Base-by-base conservation (phyloP, 1,140 invertebrate genomes). In the Gryon sp. region DNA sequence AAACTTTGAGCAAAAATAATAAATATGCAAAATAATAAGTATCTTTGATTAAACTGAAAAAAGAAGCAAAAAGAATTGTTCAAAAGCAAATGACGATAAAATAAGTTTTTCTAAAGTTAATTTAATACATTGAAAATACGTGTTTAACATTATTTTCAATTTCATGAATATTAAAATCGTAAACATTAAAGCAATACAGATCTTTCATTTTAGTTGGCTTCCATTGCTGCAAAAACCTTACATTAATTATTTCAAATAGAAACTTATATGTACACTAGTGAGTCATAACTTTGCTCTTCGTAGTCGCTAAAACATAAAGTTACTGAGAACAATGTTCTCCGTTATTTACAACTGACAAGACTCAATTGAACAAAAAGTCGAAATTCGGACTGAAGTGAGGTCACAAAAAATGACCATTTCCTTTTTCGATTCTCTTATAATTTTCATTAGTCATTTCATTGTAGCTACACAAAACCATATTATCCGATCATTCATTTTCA, bases 191-290 rank as follows among this genome's bases (percentile, higher is more conserved):
- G 46, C 26, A n/a, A n/a, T n/a, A n/a, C n/a, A 53, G 53, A 70
- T 70, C 20, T 19, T 30, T 52, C 45, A 53, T 50, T 24, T 11
- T 14, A 22, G 34, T 11, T 15, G 30, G 15, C 22, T 40, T 5
- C 19, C 14, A 38, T 32, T 19, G 14, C 32, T n/a, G 57, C 40
- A 72, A 72, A 72, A 72, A 72, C 48, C 48, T 72, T 72, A 72
- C 68, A 62, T 72, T 72, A 72, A 72, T 72, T 72, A 72, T 52
- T 53, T 14, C 53, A 69, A 69, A 69, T 60, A 59, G 53, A 60
- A 69, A 69, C 65, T 69, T 69, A 69, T 69, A 69, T 52, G 65
- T 59, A 52, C 65, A 69, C 65, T 19, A 34, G 65, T 26, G 53
- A 20, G 65, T 43, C 52, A 69, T 69, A 69, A 69, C 53, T 69